phyloP scores from a whole-genome alignment of 2,888 invertebrate species.

The Nemurella pictetii region DNA sequence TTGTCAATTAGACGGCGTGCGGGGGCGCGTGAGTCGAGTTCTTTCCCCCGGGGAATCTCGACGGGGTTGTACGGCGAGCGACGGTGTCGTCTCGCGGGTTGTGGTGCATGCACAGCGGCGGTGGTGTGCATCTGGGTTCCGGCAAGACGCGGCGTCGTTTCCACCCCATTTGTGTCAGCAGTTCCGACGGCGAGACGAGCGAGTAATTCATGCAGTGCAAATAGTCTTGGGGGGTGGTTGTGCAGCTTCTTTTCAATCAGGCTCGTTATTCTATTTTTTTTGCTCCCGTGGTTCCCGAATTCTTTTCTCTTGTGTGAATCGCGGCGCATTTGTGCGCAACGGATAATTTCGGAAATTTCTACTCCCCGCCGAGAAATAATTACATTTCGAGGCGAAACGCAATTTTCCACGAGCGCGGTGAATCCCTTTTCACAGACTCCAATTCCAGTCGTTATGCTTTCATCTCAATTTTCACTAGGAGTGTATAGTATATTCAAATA shows the following conservation, averaged over 20 bases:
- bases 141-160: background rate
- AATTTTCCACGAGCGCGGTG: background rate
- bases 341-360: background rate
- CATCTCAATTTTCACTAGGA: background rate
- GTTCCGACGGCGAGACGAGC: too few species aligned
- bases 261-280: background rate
- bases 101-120: background rate
- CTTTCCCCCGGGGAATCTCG: background rate
- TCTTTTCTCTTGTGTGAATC: background rate
- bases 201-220: background rate
- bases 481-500: background rate
- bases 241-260: background rate
- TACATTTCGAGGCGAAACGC: background rate
- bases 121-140: background rate
- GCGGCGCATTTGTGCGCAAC: background rate
- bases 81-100: background rate
- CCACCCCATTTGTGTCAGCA: background rate
- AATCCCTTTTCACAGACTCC: background rate
- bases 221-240: background rate
- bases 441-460: background rate
- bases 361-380: background rate
- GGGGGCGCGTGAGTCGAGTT: conserved; percentile 5
- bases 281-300: background rate
- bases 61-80: too few species aligned
- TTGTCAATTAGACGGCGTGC: conserved; percentile 28